These are phyloP conservation scores for Philereme vetulata DNA, from an alignment of 2,888 invertebrate genomes.

Conservation along the genomic window DNA sequence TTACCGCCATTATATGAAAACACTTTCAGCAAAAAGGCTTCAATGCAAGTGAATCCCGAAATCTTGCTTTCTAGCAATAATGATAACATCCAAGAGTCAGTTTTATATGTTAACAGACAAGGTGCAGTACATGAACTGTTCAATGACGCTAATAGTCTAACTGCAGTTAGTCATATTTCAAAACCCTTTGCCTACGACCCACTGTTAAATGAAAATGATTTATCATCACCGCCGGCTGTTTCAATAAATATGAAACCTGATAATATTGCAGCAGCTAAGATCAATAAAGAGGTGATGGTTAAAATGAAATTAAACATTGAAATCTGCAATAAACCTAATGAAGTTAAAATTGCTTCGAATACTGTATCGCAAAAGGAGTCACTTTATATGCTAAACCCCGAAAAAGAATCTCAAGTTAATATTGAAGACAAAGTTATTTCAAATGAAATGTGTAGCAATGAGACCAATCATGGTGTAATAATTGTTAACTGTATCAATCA, in stretches of 20 bases:
- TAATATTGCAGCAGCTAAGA: slow-evolving; percentile 38
- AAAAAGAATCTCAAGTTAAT: slow-evolving; percentile 50
- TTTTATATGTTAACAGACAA: slow-evolving; percentile 6
- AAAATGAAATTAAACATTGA: slow-evolving; percentile 61
- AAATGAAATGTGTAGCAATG: slow-evolving; percentile 31
- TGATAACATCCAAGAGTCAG: background rate
- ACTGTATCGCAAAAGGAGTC: slow-evolving; percentile 2
- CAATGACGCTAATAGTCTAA: slow-evolving; percentile 3
- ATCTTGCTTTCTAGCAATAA: slow-evolving; percentile 1
- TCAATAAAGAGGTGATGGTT: slow-evolving; percentile 52
- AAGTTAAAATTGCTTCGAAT: slow-evolving; percentile 10
- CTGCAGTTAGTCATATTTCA: background rate
- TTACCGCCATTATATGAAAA: slow-evolving; percentile 37
- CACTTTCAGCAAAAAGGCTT: slow-evolving; percentile 36
- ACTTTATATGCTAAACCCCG: slow-evolving; percentile 36
- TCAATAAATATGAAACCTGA: slow-evolving; percentile 24
- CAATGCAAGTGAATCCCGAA: slow-evolving; percentile 25
- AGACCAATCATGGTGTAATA: slow-evolving; percentile 39
- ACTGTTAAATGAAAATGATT: background rate
- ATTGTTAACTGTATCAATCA: slow-evolving; percentile 47
- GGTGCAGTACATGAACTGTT: slow-evolving; percentile 3
- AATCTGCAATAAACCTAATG: slow-evolving; percentile 43
- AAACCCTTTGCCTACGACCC: background rate
- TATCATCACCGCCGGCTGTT: slow-evolving; percentile 4
- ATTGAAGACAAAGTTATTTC: slow-evolving; percentile 37